These are phyloP conservation scores for Trachemys scripta DNA, from an alignment of 2,113 vertebrate genomes.

Conservation along the genomic window DNA sequence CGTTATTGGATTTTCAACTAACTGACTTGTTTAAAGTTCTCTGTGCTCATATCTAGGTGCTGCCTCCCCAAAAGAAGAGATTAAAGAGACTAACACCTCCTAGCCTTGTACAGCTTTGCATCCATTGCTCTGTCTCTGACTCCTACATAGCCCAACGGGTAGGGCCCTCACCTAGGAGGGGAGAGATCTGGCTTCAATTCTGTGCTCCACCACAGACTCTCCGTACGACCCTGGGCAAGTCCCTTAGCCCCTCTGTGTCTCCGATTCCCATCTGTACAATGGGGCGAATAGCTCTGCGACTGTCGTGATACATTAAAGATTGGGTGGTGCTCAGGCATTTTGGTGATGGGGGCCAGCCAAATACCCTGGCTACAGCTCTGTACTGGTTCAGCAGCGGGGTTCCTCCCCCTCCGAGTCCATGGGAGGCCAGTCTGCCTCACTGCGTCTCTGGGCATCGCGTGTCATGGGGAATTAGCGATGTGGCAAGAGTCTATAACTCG, in stretches of 20 bases:
- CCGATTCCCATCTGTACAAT: background rate
- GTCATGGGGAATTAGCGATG: no score
- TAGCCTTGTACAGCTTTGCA: background rate
- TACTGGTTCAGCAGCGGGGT: no score
- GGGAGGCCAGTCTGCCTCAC: no score
- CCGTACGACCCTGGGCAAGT: background rate
- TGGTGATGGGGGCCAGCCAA: background rate
- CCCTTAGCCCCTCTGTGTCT: background rate
- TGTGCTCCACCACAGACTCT: background rate
- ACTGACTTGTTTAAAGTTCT: background rate
- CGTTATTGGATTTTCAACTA: background rate
- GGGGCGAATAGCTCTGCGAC: background rate
- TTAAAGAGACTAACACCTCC: background rate
- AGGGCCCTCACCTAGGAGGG: accelerated
- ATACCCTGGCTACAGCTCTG: no score
- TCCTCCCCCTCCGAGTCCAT: no score
- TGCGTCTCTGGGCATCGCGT: no score
- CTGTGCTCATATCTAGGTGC: background rate
- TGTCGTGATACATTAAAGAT: background rate
- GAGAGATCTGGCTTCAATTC: background rate
- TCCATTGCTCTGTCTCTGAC: background rate
- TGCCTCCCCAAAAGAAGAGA: background rate
- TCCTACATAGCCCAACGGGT: background rate
- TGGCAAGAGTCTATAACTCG: no score
- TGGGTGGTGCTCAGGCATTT: no score